These are phyloP conservation scores for Acestrorhynchus altus DNA, from an alignment of 2,797 vertebrate species.

Conservation along the genomic window DNA sequence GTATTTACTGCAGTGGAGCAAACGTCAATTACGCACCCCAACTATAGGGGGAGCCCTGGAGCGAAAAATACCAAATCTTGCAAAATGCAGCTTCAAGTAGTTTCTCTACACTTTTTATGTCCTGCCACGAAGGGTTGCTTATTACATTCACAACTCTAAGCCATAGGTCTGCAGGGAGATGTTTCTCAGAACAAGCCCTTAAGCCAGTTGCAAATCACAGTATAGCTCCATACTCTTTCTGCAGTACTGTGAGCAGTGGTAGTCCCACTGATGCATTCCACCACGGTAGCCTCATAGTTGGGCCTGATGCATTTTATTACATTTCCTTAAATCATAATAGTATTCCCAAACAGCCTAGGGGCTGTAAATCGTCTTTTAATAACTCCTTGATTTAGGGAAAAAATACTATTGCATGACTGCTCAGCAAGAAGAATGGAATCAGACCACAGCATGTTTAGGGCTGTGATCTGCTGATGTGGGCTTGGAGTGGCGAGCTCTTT, in stretches of 20 bases:
- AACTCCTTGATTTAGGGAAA: conserved; percentile 27
- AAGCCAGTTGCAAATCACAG: conserved; percentile 7
- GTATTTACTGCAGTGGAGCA: too few relatives aligned
- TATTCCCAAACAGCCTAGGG: conserved; percentile 41
- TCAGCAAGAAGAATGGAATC: conserved; percentile 54
- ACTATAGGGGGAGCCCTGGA: too few relatives aligned
- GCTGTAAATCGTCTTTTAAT: conserved; percentile 54
- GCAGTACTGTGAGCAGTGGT: conserved; percentile 23
- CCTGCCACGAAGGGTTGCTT: too few relatives aligned
- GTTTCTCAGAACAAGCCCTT: neutral
- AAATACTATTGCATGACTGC: conserved; percentile 50
- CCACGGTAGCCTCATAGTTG: conserved; percentile 37
- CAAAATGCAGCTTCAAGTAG: too few relatives aligned
- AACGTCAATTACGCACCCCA: too few relatives aligned
- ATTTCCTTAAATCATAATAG: conserved; percentile 49
- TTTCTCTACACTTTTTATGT: too few relatives aligned
- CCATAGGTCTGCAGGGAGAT: neutral
- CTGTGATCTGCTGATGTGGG: conserved; percentile 39
- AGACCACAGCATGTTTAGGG: conserved; percentile 44
- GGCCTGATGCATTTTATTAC: conserved; percentile 47
- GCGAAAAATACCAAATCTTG: too few relatives aligned
- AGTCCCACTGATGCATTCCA: conserved; percentile 21
- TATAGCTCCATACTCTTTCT: conserved; percentile 6
- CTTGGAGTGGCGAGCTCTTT: conserved; percentile 37
- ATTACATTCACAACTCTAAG: neutral